Conservation (phyloP, 2,113 vertebrate genomes). For the Corydoras maculifer region DNA sequence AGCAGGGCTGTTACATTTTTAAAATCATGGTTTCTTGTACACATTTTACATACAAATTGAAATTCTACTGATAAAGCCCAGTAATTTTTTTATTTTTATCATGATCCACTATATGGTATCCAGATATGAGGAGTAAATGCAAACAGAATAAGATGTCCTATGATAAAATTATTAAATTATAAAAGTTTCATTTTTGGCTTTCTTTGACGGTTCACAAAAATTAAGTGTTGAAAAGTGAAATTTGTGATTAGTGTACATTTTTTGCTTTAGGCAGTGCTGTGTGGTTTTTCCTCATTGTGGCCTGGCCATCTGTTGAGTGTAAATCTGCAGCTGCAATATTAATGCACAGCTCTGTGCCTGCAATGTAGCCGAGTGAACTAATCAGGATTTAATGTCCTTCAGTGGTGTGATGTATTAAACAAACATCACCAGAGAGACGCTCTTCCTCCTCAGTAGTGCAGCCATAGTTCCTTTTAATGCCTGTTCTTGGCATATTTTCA, state of each 20-base stretch:
- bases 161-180: no score
- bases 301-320: constrained; percentile 30
- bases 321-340: constrained; percentile 34
- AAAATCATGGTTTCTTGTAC: no score
- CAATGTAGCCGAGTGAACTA: constrained; percentile 1
- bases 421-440: constrained; percentile 1
- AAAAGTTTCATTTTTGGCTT: no score
- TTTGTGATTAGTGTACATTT: background rate
- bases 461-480: constrained; percentile 4
- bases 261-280: background rate
- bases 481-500: constrained; percentile 12
- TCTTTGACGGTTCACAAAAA: background rate
- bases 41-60: no score
- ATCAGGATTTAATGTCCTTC: constrained; percentile 31
- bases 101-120: no score
- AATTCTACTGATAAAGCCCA: no score
- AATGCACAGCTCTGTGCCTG: constrained; percentile 21
- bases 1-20: no score
- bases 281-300: background rate
- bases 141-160: no score
- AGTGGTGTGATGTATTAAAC: constrained; percentile 24
- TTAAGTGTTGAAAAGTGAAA: background rate
- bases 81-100: no score
- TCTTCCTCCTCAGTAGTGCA: background rate
- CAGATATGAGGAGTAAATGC: no score